Conservation (phyloP, 2,113 vertebrate species). For the Toxostoma redivivum region DNA sequence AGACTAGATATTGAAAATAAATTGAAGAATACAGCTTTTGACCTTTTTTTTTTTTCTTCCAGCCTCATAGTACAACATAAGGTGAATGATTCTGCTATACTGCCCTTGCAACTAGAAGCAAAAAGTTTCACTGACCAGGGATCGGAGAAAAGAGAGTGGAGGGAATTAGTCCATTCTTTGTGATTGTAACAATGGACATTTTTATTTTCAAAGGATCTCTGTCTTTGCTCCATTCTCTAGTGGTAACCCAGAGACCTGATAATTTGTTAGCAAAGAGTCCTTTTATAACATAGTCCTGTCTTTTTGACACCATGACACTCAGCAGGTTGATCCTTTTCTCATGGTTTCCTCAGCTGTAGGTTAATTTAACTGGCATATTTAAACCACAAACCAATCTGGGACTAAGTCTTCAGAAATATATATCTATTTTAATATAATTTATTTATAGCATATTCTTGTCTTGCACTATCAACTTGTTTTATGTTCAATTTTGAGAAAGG, state of each 20-base stretch:
- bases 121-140: background rate
- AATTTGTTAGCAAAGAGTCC: background rate
- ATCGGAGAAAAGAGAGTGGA: background rate
- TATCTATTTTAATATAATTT: background rate
- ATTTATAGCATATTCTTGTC: background rate
- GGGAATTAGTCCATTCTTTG: conserved; percentile 5
- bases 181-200: background rate
- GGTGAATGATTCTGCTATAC: background rate
- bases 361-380: background rate
- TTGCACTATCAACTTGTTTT: background rate
- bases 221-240: background rate
- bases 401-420: background rate
- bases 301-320: background rate
- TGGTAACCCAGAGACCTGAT: background rate
- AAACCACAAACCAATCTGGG: background rate
- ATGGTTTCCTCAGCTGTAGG: background rate
- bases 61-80: background rate
- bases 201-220: background rate
- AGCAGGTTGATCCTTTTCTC: background rate
- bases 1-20: background rate
- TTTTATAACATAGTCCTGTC: background rate
- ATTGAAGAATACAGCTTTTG: background rate
- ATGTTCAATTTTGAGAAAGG: background rate
- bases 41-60: background rate
- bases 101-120: background rate